Base-by-base conservation (phyloP, 2,888 invertebrate genomes). In the Athalia circularis region DNA sequence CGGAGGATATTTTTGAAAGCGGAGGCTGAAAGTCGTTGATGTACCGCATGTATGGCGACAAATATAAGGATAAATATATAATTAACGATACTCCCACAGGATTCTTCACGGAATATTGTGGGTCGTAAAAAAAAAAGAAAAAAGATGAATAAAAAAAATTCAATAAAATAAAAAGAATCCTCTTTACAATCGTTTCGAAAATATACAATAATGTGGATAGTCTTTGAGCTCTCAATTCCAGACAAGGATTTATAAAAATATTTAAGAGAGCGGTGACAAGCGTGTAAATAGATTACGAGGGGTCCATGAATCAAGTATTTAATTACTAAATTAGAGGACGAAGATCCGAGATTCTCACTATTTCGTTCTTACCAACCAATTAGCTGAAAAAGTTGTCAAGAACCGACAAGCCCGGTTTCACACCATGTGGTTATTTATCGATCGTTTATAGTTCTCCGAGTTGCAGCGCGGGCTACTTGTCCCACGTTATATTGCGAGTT, bases 341-440 rank as follows among this genome's bases (percentile, higher is more conserved):
- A 70, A 57, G n/a, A 62, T 70, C 3, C 57, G 11, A 11, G 54
- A n/a, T 54, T 4, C 45, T n/a, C 7, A 13, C 43, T 43, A 43
- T 13, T 50, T n/a, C 7, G 9, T 13, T 29, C 4, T 4, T 9
- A 59, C 1, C 15, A n/a, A 11, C 72, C 72, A 72, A 72, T 72
- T 72, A 59, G 29, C 29, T 57, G 29, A 70, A 48, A 72, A 72
- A 59, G 15, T 15, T 59, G 15, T 59, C 4, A 72, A 72, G 59
- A 72, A 9, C 9, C n/a, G 11, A 47, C 1, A 7, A 47, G n/a
- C 72, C 29, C 11, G 5, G 47, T 70, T 47, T n/a, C n/a, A 7
- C 57, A 43, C 4, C 43, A 9, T n/a, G 72, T 43, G 59, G 59
- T 9, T 59, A 72, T 72, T 72, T 72, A 72, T 72, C 13, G 47